These are phyloP conservation scores for Hemithea aestivaria DNA, from an alignment of 2,888 invertebrate species.

Conservation along the genomic window DNA sequence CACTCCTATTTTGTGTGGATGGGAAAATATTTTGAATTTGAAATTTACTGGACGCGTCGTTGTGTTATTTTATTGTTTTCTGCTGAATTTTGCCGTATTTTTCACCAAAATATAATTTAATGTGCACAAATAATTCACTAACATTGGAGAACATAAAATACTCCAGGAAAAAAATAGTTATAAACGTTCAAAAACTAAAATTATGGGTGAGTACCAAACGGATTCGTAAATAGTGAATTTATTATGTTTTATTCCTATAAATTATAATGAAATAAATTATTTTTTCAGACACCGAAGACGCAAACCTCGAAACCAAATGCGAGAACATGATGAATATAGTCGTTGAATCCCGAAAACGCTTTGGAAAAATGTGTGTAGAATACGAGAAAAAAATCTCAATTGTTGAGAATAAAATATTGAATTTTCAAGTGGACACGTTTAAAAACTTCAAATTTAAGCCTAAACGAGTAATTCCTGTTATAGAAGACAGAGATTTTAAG, in stretches of 20 bases:
- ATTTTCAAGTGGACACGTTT: conserved; percentile 52
- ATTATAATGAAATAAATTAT: not conserved
- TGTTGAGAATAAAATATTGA: conserved; percentile 57
- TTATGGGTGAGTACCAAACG: conserved; percentile 5
- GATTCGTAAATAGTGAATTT: not conserved
- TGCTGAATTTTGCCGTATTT: no score
- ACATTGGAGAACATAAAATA: no score
- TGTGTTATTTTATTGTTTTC: no score
- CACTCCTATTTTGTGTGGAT: not conserved
- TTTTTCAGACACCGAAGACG: conserved; percentile 42
- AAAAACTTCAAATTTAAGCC: conserved; percentile 50
- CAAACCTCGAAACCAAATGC: conserved; percentile 51
- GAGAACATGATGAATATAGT: conserved; percentile 66
- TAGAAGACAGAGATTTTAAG: conserved; percentile 38
- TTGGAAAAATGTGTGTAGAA: conserved; percentile 57
- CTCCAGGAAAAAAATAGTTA: no score
- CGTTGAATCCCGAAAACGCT: conserved; percentile 66
- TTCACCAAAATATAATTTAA: no score
- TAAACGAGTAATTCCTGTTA: conserved; percentile 38
- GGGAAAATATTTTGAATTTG: not conserved
- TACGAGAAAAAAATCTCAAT: conserved; percentile 54
- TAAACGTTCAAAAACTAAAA: not conserved
- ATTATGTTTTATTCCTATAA: not conserved
- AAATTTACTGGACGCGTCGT: no score
- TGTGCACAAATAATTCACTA: no score